A percentile compares a stretch with the other conserved stretches of the same genome.
Conservation (phyloP, 2,797 vertebrate genomes). For the Cercopithecus mitis region DNA sequence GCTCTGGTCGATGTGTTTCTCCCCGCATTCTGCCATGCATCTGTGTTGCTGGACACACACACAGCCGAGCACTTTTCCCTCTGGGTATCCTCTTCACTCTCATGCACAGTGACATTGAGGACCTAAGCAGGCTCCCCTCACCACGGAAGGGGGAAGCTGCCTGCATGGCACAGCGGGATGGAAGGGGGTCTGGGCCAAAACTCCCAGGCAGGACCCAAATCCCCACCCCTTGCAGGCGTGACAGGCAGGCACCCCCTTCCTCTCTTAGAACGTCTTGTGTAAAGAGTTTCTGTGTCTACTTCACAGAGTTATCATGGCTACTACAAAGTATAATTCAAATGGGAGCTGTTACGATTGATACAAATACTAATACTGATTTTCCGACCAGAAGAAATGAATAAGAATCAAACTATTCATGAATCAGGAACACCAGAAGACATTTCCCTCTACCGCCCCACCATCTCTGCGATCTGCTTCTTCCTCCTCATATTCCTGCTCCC, state of each 20-base stretch:
- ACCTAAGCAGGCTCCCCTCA: neutral
- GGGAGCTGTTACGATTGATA: neutral
- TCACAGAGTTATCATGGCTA: neutral
- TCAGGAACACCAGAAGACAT: no score
- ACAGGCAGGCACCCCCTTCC: neutral
- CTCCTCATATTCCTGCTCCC: fast-evolving
- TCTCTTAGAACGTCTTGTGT: neutral
- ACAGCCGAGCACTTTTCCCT: neutral
- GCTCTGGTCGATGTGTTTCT: neutral
- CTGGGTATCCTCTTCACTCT: neutral
- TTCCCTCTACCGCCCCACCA: fast-evolving
- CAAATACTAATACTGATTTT: neutral
- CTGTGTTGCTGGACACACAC: neutral
- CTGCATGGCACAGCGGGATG: no score
- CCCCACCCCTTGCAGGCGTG: neutral
- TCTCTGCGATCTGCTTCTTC: fast-evolving
- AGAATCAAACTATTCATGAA: fast-evolving
- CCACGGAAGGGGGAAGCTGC: neutral
- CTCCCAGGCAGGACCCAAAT: neutral
- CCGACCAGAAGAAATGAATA: neutral
- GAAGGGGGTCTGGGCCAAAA: neutral
- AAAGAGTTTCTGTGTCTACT: neutral
- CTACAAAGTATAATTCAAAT: neutral
- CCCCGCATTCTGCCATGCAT: neutral
- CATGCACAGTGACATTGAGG: neutral